Base-by-base conservation (phyloP, 2,888 invertebrate genomes). In the Melolontha melolontha region DNA sequence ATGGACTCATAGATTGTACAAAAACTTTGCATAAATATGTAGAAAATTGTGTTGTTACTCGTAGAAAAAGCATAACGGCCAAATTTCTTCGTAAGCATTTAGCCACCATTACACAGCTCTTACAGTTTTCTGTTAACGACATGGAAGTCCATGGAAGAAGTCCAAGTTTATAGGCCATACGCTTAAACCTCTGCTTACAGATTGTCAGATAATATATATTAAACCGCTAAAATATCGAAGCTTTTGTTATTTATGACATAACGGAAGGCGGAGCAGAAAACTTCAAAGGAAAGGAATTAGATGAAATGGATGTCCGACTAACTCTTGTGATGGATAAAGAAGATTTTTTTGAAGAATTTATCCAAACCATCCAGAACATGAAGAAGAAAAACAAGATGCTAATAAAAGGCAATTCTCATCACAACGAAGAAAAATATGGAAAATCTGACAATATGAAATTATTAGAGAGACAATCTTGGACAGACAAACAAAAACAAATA, bases 141-240 rank as follows among this genome's bases (percentile, higher is more conserved):
- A 29, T 29, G 29, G 49, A 49, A n/a, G n/a, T n/a, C n/a, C n/a
- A n/a, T n/a, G n/a, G 11, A 70, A 73, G 57, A 49, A 71, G 6
- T 63, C 64, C 1, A 67, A 66, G 51, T 72, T 71, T 42, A 72
- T 72, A 68, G 70, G 69, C 0, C 70, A 72, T 54, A 73, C 73
- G 7, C 40, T 70, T 2, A 67, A 70, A 27, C 70, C 62, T 4
- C 73, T 52, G 44, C 65, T 40, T 73, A 71, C 57, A 57, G 70
- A 42, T 51, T 73, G 64, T 64, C 73, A 5, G 73, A 73, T 42
- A 62, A 67, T 12, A 52, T 68, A 11, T 73, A 70, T 49, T 70
- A 70, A 55, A 72, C 73, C 8, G 71, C 70, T 1, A 72, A 73
- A 59, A 51, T 72, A 8, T 72, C 71, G 2, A 57, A 57, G 17